Conservation (phyloP, 1,140 invertebrate genomes). For the Micrasema longulum region DNA sequence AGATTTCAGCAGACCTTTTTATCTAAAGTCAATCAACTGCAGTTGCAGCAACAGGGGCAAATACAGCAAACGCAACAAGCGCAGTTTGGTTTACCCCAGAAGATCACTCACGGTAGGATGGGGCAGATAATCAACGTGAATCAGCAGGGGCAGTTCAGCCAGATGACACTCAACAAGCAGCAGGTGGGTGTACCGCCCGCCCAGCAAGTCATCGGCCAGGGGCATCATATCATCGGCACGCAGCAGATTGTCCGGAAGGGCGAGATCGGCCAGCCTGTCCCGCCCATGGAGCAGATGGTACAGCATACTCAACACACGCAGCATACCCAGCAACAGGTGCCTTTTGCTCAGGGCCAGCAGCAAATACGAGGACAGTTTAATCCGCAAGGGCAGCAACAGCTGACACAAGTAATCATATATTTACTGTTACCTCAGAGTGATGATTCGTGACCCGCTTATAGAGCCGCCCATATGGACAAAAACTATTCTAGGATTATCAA, state of each 20-base stretch:
- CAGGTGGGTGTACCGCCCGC: conserved; percentile 19
- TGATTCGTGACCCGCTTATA: no score
- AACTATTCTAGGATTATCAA: no score
- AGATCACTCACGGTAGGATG: conserved; percentile 57
- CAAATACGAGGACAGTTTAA: conserved; percentile 39
- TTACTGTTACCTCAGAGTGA: no score
- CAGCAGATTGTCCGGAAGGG: conserved; percentile 20
- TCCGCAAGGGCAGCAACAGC: conserved; percentile 34
- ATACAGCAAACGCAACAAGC: conserved; percentile 41
- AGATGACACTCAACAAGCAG: conserved; percentile 46
- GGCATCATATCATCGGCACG: conserved; percentile 15
- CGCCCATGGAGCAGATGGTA: conserved; percentile 43
- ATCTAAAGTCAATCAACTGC: conserved; percentile 39
- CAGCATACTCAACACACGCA: conserved; percentile 10
- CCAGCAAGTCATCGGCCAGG: conserved; percentile 35
- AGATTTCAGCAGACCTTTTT: conserved; percentile 44
- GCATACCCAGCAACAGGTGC: conserved; percentile 26
- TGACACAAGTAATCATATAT: conserved; percentile 42
- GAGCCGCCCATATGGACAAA: no score
- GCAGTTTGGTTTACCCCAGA: conserved; percentile 60
- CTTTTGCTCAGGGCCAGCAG: conserved; percentile 35
- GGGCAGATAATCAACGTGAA: conserved; percentile 45
- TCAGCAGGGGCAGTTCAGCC: conserved; percentile 46
- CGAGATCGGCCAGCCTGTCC: conserved; percentile 37
- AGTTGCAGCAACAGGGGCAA: conserved; percentile 36